Percentiles rank a stretch among this genome's conserved stretches.
phyloP scores from a whole-genome alignment of 2,113 vertebrate species.

The Pristiophorus japonicus region DNA sequence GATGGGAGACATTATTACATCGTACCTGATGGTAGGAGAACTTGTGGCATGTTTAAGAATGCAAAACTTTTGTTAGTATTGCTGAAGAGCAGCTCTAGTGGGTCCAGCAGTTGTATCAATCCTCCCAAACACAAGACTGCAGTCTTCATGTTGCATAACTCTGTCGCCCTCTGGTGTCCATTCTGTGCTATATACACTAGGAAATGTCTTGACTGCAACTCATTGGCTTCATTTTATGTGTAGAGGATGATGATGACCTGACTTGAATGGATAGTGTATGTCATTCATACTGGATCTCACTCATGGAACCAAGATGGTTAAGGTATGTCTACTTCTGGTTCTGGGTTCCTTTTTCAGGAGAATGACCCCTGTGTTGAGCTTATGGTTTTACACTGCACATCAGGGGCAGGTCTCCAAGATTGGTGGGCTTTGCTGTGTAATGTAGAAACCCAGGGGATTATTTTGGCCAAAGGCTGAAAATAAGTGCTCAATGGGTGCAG shows the following conservation, averaged over 20 bases:
- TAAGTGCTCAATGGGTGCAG: too few species aligned
- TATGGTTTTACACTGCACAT: too few species aligned
- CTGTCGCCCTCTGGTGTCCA: conserved; percentile 17
- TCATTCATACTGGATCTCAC: not conserved
- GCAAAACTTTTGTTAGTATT: not conserved
- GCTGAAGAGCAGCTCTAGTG: not conserved
- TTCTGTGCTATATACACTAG: not conserved
- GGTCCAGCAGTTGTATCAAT: not conserved
- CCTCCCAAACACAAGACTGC: not conserved
- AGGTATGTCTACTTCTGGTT: too few species aligned
- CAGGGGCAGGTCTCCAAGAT: too few species aligned
- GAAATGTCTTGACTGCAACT: not conserved
- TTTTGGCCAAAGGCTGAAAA: too few species aligned
- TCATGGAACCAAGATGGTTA: not conserved
- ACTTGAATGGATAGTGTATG: not conserved
- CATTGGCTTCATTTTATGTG: not conserved
- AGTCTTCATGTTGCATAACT: not conserved
- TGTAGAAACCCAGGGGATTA: too few species aligned
- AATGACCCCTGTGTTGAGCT: too few species aligned
- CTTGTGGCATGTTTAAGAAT: not conserved
- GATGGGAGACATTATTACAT: not conserved
- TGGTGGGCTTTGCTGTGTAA: too few species aligned
- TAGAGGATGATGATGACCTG: too few species aligned
- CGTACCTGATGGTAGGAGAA: not conserved
- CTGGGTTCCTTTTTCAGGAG: too few species aligned